Conservation (phyloP, 1,140 invertebrate species). For the Rhysida immarginata region DNA sequence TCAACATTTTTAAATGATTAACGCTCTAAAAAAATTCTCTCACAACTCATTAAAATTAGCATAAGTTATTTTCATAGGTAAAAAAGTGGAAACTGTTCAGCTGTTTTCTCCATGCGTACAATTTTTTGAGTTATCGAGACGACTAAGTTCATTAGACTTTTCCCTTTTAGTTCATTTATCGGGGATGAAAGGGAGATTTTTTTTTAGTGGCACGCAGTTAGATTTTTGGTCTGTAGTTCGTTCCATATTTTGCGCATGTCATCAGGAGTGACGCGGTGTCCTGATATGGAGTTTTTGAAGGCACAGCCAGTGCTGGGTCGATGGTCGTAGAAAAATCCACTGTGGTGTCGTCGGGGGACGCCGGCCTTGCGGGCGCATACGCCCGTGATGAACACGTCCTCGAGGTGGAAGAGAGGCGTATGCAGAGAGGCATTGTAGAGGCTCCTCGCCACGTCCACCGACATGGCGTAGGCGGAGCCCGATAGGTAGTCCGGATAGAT, state of each 20-base stretch:
- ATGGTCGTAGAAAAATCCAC: slow-evolving; percentile 6
- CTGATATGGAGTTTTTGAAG: slow-evolving; percentile 4
- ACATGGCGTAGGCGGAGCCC: slow-evolving; percentile 21
- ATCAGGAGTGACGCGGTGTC: slow-evolving; percentile 1
- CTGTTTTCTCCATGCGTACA: too few relatives aligned
- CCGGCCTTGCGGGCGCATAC: slow-evolving; percentile 23
- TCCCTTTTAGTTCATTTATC: too few relatives aligned
- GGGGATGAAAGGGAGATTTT: too few relatives aligned
- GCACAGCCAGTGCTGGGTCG: slow-evolving; percentile 6
- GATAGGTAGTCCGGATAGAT: slow-evolving; percentile 22
- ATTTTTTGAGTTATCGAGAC: too few relatives aligned
- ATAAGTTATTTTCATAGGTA: too few relatives aligned
- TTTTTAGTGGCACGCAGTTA: too few relatives aligned
- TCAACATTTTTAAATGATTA: too few relatives aligned
- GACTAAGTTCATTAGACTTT: too few relatives aligned
- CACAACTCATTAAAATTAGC: too few relatives aligned
- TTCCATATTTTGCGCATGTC: slow-evolving; percentile 8
- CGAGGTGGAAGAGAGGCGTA: slow-evolving; percentile 16
- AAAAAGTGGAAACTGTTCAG: too few relatives aligned
- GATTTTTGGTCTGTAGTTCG: not conserved
- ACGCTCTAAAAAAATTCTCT: too few relatives aligned
- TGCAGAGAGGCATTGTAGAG: slow-evolving; percentile 14
- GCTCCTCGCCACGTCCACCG: slow-evolving; percentile 12
- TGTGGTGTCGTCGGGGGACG: slow-evolving; percentile 6
- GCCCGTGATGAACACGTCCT: slow-evolving; percentile 34